These are phyloP conservation scores for Phasia obesa DNA, from an alignment of 2,888 invertebrate species.

Conservation along the genomic window DNA sequence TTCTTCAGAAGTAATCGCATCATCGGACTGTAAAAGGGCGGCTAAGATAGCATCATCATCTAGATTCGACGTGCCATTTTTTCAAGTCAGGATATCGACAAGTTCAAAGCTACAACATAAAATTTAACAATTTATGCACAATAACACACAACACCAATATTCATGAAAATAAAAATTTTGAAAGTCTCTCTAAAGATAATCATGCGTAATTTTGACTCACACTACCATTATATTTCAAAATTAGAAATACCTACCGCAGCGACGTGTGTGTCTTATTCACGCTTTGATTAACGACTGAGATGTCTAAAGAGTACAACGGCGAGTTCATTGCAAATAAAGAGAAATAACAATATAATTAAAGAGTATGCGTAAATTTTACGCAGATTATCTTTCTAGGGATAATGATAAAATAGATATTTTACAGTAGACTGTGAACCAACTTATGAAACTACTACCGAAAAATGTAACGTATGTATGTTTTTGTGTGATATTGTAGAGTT, in stretches of 20 bases:
- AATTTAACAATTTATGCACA: slow-evolving; percentile 3
- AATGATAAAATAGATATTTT: too few relatives aligned
- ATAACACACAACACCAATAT: slow-evolving; percentile 2
- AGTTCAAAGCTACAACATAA: background rate
- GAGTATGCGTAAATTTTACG: background rate
- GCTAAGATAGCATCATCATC: background rate
- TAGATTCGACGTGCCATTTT: background rate
- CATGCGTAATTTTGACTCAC: background rate
- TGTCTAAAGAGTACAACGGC: background rate
- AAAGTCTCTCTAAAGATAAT: background rate
- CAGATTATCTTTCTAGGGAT: too few relatives aligned
- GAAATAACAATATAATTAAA: background rate
- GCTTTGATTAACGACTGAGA: background rate
- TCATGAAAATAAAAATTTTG: background rate
- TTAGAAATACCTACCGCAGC: slow-evolving; percentile 8
- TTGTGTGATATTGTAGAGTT: too few relatives aligned
- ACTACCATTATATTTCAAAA: slow-evolving; percentile 2
- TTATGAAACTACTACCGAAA: too few relatives aligned
- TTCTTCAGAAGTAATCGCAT: background rate
- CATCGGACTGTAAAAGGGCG: background rate
- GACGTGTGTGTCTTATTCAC: background rate
- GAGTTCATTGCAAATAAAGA: background rate
- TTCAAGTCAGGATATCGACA: slow-evolving; percentile 2
- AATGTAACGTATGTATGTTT: too few relatives aligned
- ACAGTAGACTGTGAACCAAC: too few relatives aligned